These are phyloP conservation scores for Synodontis membranacea DNA, from an alignment of 2,113 vertebrate species.

Conservation along the genomic window DNA sequence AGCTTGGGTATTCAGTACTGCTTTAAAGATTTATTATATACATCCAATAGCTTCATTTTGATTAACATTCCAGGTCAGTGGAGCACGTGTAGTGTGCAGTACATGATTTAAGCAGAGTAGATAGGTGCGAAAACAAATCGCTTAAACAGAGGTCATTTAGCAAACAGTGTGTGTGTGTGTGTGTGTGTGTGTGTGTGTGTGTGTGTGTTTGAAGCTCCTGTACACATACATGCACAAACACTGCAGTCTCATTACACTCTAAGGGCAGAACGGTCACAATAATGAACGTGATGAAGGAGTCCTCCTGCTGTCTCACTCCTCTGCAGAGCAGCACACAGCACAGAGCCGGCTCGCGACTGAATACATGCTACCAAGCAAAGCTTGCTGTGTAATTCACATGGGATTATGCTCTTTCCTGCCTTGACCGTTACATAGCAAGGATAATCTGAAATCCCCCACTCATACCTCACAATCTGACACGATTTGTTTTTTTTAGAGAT, in stretches of 20 bases:
- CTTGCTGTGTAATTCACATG: constrained; percentile 56
- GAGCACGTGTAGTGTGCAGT: neutral
- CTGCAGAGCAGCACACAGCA: constrained; percentile 48
- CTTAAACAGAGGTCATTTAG: neutral
- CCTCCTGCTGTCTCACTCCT: constrained; percentile 55
- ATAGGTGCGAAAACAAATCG: neutral
- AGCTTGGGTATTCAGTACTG: neutral
- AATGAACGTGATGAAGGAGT: constrained; percentile 67
- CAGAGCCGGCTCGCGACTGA: constrained; percentile 46
- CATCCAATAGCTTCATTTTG: neutral
- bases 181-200: neutral
- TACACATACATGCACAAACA: constrained; percentile 46
- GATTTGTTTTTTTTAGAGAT: constrained; percentile 59
- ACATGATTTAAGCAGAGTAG: neutral
- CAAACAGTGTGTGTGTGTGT: neutral
- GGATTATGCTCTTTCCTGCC: constrained; percentile 60
- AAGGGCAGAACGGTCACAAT: constrained; percentile 71
- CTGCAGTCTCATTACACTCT: constrained; percentile 68
- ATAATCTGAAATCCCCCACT: constrained; percentile 63
- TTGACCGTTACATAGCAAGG: constrained; percentile 64
- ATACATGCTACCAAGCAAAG: constrained; percentile 47
- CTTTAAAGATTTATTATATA: neutral
- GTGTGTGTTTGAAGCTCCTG: neutral
- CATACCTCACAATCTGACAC: constrained; percentile 65
- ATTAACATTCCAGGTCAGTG: neutral